Percentiles rank a stretch among this genome's conserved stretches.
These are phyloP conservation scores for Apis cerana DNA, from an alignment of 1,140 invertebrate genomes.

Conservation along the genomic window DNA sequence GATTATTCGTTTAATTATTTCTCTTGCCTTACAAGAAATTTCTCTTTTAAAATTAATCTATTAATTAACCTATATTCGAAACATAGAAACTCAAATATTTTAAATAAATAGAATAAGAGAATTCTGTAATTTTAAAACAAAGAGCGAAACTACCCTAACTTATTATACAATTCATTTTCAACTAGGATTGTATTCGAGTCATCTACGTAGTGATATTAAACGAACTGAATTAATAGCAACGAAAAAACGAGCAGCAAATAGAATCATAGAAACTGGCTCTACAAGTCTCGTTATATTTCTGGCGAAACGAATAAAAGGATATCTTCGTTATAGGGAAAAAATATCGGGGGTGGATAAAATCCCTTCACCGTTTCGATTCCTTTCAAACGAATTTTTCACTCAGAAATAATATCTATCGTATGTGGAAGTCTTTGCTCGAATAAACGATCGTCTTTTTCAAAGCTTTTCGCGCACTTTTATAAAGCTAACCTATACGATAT, in stretches of 20 bases:
- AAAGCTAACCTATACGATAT: neutral
- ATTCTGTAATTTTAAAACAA: too few species aligned
- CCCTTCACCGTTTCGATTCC: neutral
- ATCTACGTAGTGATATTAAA: too few species aligned
- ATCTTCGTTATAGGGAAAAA: neutral
- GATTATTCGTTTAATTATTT: conserved; percentile 1
- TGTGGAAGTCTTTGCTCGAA: neutral
- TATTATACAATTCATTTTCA: too few species aligned
- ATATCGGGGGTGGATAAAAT: too few species aligned
- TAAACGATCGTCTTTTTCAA: neutral
- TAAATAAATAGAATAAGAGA: neutral
- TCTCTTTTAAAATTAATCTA: neutral
- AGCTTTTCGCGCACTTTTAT: neutral
- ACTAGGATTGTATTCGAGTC: too few species aligned
- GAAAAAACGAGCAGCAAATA: neutral
- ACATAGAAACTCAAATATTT: neutral
- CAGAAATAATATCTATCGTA: neutral
- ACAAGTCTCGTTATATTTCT: neutral
- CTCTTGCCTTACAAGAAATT: neutral
- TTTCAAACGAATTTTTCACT: conserved; percentile 1
- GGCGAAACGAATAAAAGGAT: neutral
- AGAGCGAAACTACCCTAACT: too few species aligned
- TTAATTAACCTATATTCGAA: neutral
- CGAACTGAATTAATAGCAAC: neutral
- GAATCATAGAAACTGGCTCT: neutral